phyloP scores from a whole-genome alignment of 2,797 vertebrate genomes.

The Chaetodon trifasciatus region DNA sequence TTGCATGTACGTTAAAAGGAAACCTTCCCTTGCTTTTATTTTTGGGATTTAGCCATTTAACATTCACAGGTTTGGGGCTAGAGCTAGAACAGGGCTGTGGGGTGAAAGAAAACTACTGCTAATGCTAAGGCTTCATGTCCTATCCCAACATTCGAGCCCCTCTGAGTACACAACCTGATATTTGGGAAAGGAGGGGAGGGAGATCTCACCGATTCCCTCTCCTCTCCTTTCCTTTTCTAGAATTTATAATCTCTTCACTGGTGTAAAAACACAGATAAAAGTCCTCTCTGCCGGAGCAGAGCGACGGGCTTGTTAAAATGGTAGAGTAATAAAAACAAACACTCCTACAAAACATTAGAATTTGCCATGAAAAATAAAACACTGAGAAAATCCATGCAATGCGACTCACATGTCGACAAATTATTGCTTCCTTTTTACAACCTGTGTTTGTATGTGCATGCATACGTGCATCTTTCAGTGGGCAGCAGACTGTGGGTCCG shows the following conservation, averaged over 20 bases:
- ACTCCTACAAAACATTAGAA: conserved; percentile 78
- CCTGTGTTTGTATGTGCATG: conserved; percentile 64
- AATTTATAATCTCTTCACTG: conserved; percentile 77
- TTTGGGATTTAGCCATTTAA: conserved; percentile 79
- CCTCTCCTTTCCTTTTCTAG: conserved; percentile 39
- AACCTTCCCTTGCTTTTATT: conserved; percentile 71
- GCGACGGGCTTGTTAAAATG: conserved; percentile 74
- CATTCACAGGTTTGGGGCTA: conserved; percentile 75
- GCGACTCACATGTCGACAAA: conserved; percentile 76
- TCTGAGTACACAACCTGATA: conserved; percentile 70
- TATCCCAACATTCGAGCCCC: conserved; percentile 58
- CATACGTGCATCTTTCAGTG: conserved; percentile 72
- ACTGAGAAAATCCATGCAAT: conserved; percentile 80
- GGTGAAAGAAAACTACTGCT: conserved; percentile 53
- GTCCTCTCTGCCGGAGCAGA: conserved; percentile 59
- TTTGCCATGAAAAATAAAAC: conserved; percentile 78
- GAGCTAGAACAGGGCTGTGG: conserved; percentile 51
- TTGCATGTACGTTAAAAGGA: conserved; percentile 56
- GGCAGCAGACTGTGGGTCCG: conserved; percentile 60
- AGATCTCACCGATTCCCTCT: conserved; percentile 14
- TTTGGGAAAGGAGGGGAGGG: conserved; percentile 52
- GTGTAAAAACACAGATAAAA: conserved; percentile 72
- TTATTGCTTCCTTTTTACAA: conserved; percentile 93
- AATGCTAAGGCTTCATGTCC: conserved; percentile 71
- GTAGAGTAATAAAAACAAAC: conserved; percentile 82